These are phyloP conservation scores for Zygothrica quintamaculata DNA, from an alignment of 2,888 invertebrate genomes.

Conservation along the genomic window DNA sequence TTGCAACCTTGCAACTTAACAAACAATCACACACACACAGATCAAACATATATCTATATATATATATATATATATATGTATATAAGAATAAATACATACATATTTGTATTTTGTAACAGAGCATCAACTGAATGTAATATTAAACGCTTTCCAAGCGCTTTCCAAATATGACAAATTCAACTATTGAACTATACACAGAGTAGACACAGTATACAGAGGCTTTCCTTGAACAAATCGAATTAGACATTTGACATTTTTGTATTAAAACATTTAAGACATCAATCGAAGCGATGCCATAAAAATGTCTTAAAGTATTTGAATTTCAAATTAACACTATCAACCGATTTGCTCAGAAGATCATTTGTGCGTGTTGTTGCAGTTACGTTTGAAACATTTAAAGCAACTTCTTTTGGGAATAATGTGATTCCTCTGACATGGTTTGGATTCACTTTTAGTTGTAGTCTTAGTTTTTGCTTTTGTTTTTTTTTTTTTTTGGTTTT, in stretches of 20 bases:
- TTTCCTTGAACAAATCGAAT: conserved; percentile 31
- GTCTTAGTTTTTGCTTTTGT: background rate
- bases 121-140: conserved; percentile 29
- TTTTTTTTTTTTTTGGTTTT: conserved; percentile 16
- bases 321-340: conserved; percentile 22
- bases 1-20: conserved; percentile 60
- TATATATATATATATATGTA: conserved; percentile 12
- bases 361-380: conserved; percentile 50
- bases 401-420: conserved; percentile 12
- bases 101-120: conserved; percentile 16
- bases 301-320: conserved; percentile 4
- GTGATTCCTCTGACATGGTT: conserved; percentile 22
- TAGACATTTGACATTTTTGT: too few species aligned
- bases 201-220: conserved; percentile 1
- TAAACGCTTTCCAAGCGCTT: conserved; percentile 54
- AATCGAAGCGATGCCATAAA: too few species aligned
- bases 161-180: conserved; percentile 52
- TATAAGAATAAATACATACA: conserved; percentile 5
- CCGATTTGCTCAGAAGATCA: conserved; percentile 53
- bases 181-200: conserved; percentile 45
- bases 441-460: conserved; percentile 7
- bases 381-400: conserved; percentile 18
- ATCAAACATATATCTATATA: conserved; percentile 9
- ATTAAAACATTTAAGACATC: too few species aligned
- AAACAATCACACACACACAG: conserved; percentile 14